Conservation (phyloP, 2,113 vertebrate species). For the Hepsetus odoe region DNA sequence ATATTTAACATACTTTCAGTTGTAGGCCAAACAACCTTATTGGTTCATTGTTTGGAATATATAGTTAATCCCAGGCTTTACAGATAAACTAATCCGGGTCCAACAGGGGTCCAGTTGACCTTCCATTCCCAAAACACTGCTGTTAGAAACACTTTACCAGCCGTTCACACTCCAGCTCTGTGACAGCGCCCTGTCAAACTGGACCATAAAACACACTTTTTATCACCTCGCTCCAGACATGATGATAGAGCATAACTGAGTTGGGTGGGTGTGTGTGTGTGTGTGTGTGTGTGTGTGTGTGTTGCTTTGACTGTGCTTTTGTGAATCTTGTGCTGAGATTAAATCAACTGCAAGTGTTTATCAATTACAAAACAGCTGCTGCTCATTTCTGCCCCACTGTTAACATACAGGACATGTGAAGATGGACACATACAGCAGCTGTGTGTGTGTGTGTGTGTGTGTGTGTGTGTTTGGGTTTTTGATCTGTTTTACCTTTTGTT, state of each 20-base stretch:
- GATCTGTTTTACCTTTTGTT: constrained; percentile 13
- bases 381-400: not conserved
- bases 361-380: constrained; percentile 50
- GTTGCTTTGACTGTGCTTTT: not conserved
- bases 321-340: not conserved
- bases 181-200: not conserved
- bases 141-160: not conserved
- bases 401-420: not conserved
- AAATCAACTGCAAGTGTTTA: constrained; percentile 34
- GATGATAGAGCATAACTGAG: constrained; percentile 19
- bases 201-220: not conserved
- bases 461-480: not conserved
- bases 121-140: constrained; percentile 44
- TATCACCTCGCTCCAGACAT: constrained; percentile 5
- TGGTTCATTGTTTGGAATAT: too few species aligned
- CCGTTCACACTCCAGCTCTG: too few species aligned
- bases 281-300: constrained; percentile 25
- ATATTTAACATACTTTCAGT: too few species aligned
- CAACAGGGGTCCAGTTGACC: constrained; percentile 34
- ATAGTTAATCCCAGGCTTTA: too few species aligned
- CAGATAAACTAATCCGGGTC: too few species aligned
- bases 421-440: constrained; percentile 7
- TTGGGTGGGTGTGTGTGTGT: not conserved
- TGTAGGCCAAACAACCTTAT: too few species aligned
- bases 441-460: constrained; percentile 25